Evolutionary conservation across 2,888 invertebrate species (phyloP).

Genomic region (Ditula angustiorana): DNA sequence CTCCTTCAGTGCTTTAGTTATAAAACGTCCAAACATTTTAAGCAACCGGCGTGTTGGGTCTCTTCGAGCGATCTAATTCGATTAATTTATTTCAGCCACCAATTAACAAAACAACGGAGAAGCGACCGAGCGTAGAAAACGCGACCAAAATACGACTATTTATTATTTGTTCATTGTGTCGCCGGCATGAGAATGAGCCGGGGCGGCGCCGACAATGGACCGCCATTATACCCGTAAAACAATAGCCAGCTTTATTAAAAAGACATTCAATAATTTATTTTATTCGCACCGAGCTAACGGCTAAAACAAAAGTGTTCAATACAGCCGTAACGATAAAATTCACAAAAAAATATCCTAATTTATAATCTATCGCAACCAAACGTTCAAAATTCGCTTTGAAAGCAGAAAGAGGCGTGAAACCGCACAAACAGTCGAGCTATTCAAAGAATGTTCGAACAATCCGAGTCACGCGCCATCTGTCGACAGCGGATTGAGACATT

Average conservation of each 20-base stretch:
- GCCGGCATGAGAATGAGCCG: constrained; percentile 59
- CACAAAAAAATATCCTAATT: constrained; percentile 29
- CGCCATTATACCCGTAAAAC: constrained; percentile 81
- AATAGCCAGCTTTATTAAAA: constrained; percentile 83
- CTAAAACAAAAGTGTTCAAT: constrained; percentile 73
- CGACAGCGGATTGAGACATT: constrained; percentile 78
- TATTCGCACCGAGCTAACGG: constrained; percentile 68
- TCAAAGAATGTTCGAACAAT: constrained; percentile 72
- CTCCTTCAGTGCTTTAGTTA: constrained; percentile 60
- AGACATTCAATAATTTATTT: constrained; percentile 85
- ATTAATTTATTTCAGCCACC: constrained; percentile 79
- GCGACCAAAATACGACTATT: constrained; percentile 81
- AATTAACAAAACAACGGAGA: constrained; percentile 79
- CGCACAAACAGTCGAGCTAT: constrained; percentile 73
- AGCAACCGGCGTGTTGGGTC: constrained; percentile 70
- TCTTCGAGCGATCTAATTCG: constrained; percentile 77
- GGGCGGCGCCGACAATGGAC: constrained; percentile 77
- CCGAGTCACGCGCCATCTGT: constrained; percentile 76
- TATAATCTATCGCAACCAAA: constrained; percentile 42
- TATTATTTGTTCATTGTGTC: constrained; percentile 81
- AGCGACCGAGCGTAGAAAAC: constrained; percentile 78
- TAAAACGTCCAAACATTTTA: constrained; percentile 74
- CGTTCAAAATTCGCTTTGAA: constrained; percentile 37
- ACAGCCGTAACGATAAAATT: constrained; percentile 50
- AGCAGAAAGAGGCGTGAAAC: constrained; percentile 63